phyloP scores from a whole-genome alignment of 2,797 vertebrate genomes.

The Acrossocheilus fasciatus region DNA sequence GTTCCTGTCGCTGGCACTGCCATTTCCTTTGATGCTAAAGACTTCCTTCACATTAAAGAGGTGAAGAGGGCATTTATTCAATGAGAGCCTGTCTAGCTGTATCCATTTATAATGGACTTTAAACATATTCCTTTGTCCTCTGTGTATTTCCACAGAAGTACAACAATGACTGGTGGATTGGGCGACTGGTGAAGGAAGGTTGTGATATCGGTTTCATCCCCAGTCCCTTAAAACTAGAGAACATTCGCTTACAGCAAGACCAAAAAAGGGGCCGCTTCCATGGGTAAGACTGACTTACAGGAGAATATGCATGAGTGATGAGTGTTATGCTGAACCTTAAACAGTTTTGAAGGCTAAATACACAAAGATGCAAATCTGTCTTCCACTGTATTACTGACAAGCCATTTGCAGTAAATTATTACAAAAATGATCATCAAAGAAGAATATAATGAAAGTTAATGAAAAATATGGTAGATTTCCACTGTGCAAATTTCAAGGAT shows the following conservation, averaged over 20 bases:
- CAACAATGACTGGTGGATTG: conserved; percentile 99
- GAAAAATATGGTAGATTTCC: neutral
- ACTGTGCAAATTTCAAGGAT: neutral
- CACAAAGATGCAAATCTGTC: neutral
- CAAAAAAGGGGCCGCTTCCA: conserved; percentile 95
- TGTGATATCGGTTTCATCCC: conserved; percentile 99
- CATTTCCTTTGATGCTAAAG: conserved; percentile 97
- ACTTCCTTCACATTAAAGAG: conserved; percentile 99
- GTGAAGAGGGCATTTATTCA: conserved; percentile 71
- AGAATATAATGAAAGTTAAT: neutral
- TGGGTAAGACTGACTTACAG: conserved; percentile 79
- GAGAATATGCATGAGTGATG: neutral
- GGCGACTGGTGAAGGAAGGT: conserved; percentile 95
- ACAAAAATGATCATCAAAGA: neutral
- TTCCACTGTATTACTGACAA: neutral
- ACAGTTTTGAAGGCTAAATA: neutral
- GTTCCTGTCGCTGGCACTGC: conserved; percentile 93
- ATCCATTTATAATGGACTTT: neutral
- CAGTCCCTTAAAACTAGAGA: conserved; percentile 93
- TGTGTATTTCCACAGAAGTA: conserved; percentile 79
- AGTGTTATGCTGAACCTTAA: too few species aligned
- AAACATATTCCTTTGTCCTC: neutral
- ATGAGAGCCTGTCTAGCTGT: neutral
- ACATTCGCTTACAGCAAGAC: conserved; percentile 93
- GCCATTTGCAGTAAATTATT: neutral